phyloP scores from a whole-genome alignment of 2,797 vertebrate species.

The Allobates femoralis region DNA sequence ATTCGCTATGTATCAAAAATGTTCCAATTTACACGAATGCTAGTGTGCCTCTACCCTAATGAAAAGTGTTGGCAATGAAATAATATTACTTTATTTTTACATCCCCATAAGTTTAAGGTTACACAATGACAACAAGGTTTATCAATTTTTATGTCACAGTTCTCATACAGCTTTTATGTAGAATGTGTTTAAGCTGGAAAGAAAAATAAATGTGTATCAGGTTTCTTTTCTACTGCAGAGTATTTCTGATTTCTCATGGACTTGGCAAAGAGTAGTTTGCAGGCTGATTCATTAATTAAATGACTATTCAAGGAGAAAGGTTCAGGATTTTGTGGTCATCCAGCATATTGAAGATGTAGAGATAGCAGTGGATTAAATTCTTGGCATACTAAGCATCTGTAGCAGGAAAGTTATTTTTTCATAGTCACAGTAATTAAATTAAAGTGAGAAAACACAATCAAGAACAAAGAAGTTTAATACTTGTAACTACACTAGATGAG shows the following conservation, averaged over 20 bases:
- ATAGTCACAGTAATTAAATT: not conserved
- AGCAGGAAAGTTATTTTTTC: conserved; percentile 1
- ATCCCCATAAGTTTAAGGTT: not conserved
- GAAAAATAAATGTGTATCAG: conserved; percentile 11
- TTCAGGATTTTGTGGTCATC: conserved; percentile 20
- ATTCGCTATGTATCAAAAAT: too few relatives aligned
- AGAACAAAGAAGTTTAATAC: not conserved
- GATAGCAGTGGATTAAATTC: conserved; percentile 18
- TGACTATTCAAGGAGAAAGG: conserved; percentile 13
- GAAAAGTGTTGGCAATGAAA: too few relatives aligned
- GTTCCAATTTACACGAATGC: too few relatives aligned
- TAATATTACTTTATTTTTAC: not conserved
- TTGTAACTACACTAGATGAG: too few relatives aligned
- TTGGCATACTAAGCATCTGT: not conserved
- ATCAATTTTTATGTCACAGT: not conserved
- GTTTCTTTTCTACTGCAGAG: conserved; percentile 11
- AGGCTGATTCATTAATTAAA: conserved; percentile 34
- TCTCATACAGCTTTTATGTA: not conserved
- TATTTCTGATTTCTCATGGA: conserved; percentile 17
- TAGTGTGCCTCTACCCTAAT: too few relatives aligned
- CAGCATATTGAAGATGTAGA: conserved; percentile 5
- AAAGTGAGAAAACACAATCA: not conserved
- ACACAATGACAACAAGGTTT: too few relatives aligned
- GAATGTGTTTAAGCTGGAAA: not conserved
- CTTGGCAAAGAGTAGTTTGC: conserved; percentile 34